These are phyloP conservation scores for Macaca fascicularis DNA, from an alignment of 2,113 vertebrate genomes.

Conservation along the genomic window DNA sequence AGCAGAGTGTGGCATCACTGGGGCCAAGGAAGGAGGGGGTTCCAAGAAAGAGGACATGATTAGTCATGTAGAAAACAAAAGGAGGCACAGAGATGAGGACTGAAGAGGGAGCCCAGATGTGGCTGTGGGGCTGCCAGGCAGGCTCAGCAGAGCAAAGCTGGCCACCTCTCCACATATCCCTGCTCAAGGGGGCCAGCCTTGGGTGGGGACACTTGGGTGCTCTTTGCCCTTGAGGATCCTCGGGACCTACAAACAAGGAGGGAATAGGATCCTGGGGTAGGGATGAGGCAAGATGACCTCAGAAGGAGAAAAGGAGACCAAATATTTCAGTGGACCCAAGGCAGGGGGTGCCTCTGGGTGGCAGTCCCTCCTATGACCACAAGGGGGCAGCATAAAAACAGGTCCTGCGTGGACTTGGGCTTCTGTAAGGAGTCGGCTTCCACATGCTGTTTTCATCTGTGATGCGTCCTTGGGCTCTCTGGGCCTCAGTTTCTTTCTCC, in stretches of 20 bases:
- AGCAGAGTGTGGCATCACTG: neutral
- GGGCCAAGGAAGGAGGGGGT: neutral
- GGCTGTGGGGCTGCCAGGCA: neutral
- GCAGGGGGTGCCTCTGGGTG: neutral
- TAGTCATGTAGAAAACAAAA: neutral
- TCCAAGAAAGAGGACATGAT: neutral
- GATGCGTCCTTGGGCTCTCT: neutral
- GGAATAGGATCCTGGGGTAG: neutral
- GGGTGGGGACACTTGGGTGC: neutral
- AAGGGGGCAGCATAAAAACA: conserved; percentile 44
- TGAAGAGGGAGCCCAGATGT: neutral
- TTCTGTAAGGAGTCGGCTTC: neutral
- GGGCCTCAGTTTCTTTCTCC: conserved; percentile 6
- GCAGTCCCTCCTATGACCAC: neutral
- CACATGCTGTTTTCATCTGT: neutral
- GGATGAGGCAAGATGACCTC: neutral
- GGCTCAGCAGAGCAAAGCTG: neutral
- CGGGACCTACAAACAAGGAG: neutral
- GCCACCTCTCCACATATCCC: neutral
- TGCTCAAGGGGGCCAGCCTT: neutral
- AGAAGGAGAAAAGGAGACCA: neutral
- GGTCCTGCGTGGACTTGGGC: neutral
- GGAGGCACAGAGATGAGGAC: neutral
- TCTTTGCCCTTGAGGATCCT: neutral
- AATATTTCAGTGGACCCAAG: accelerated